These are phyloP conservation scores for Palaemon carinicauda DNA, from an alignment of 1,140 invertebrate species.

Conservation along the genomic window DNA sequence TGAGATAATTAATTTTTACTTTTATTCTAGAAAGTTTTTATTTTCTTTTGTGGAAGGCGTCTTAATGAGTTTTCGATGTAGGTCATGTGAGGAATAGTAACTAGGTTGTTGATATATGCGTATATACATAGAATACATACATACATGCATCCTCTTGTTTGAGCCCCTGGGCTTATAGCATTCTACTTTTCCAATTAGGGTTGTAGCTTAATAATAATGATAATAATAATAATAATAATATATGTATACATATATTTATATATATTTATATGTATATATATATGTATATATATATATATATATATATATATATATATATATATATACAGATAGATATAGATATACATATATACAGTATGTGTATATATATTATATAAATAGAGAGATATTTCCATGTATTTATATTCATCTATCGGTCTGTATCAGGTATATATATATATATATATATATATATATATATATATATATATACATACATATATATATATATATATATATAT, in stretches of 20 bases:
- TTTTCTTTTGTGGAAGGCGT: neutral
- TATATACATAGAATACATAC: neutral
- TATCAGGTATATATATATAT: neutral
- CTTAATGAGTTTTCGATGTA: neutral
- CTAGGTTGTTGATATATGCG: neutral
- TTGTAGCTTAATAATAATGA: too few relatives aligned
- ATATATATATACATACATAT: neutral
- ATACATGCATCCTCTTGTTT: neutral
- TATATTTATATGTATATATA: neutral
- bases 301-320: neutral
- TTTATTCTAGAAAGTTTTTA: too few relatives aligned
- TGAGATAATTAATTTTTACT: too few relatives aligned
- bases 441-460: neutral
- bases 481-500: neutral
- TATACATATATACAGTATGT: too few relatives aligned
- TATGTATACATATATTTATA: neutral
- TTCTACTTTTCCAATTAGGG: too few relatives aligned
- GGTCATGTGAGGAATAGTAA: too few relatives aligned
- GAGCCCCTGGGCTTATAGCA: neutral
- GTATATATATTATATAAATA: neutral
- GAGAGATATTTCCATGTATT: neutral
- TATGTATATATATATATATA: neutral
- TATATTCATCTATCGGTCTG: neutral
- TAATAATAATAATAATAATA: too few relatives aligned
- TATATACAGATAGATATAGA: neutral